Evolutionary conservation across 2,113 vertebrate species (phyloP), one percentile per base, ranked within the genome.

Genomic region (Archocentrus centrarchus): DNA sequence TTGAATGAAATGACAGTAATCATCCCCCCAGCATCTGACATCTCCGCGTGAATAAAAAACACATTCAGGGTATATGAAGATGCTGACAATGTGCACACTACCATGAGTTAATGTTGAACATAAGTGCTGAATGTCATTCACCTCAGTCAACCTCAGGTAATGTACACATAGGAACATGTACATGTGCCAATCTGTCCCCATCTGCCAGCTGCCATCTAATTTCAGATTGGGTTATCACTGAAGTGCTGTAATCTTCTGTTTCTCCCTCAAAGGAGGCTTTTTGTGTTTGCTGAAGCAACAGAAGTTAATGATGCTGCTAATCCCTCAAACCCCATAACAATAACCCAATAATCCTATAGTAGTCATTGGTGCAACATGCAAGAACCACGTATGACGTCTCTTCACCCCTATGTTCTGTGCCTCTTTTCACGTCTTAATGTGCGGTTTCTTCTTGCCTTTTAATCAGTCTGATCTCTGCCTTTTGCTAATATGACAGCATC

Each of bases 401-500:
- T 80, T 77, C 30, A 14, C 18, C 24, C n/a, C 59, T 58, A 41
- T 64, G 37, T 77, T 64, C 39, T 39, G 57, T 81, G 1, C 22
- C 27, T 79, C 73, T 70, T 47, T 59, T 32, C 27, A 2, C 1
- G 55, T 32, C 57, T 20, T 75, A 64, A 37, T n/a, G 1, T 57
- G 32, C 62, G 77, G 44, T 39, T 57, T 84, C 30, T 39, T 66
- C 75, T 24, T 64, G 66, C 8, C 66, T 80, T 81, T 84, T 92
- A 83, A 89, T 91, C 80, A 62, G 77, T 59, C 11, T 53, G 82
- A 93, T 90, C 85, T 89, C 70, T 81, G 50, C 39, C 77, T 83
- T 88, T 93, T 81, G 73, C 85, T 84, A 79, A 89, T 91, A 88
- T 93, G 91, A 87, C 90, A 85, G 85, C 8, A 55, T 55, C 77